Base-by-base conservation (phyloP, 2,888 invertebrate genomes). In the Embidobia sp. region DNA sequence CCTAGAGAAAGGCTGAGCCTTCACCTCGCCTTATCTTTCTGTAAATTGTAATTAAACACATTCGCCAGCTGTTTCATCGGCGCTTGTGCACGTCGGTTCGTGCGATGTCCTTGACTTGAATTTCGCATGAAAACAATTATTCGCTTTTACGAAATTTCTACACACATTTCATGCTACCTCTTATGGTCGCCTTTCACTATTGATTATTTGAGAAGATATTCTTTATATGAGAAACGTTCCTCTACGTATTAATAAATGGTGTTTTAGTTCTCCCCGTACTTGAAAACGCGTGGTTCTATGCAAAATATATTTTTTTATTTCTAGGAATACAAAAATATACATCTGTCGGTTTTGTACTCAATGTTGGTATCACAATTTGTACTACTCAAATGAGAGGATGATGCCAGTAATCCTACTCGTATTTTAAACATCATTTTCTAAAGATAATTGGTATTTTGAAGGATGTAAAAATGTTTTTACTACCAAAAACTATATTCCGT, bases 1-100 rank as follows among this genome's bases (percentile, higher is more conserved):
- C 77, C 77, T 77, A 77, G 77, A 72, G 72, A 77, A 77, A 77
- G 77, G 77, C 77, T 77, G 70, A 69, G 69, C 77, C 77, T 77
- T 77, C 77, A 77, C 72, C 77, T 66, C 72, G 19, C 44, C 77
- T 77, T 77, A 77, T 77, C 77, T 66, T 59, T 66, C 77, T 51
- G 67, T 44, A 55, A 72, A 72, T 77, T 77, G 63, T 67, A 77
- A 77, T 77, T 77, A 77, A 77, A 61, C 70, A 70, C 77, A 64
- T 72, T 77, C 70, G 77, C 77, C 67, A 77, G 77, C 61, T 77
- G 72, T 77, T 77, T 61, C 66, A 59, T 31, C 61, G 70, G 31
- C 40, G 64, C 40, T 51, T 61, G 42, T 31, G 42, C 42, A 35
- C 67, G 19, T 57, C 57, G 72, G 64, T 48, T 55, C 42, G 31